Percentiles rank a stretch among this genome's conserved stretches.
Evolutionary conservation across 2,888 invertebrate genomes (phyloP).

Genomic region (Nysson spinosus): DNA sequence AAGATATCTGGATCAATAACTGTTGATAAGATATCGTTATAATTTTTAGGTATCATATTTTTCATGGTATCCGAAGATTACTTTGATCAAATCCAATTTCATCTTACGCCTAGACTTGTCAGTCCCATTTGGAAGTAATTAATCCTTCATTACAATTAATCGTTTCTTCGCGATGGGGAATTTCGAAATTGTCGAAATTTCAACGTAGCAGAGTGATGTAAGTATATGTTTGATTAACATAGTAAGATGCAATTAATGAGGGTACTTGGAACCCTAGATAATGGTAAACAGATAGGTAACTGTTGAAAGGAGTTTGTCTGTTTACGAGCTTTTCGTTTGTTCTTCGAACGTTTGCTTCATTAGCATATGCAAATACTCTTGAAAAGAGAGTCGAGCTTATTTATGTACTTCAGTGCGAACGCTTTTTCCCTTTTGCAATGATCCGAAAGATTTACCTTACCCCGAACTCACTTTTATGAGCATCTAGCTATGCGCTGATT

Average conservation of each 20-base stretch:
- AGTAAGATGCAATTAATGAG: not conserved
- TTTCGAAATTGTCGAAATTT: not conserved
- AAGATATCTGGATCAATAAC: too few relatives aligned
- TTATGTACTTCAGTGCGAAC: slow-evolving; percentile 30
- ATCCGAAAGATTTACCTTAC: slow-evolving; percentile 17
- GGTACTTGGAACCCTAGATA: not conserved
- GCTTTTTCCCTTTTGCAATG: slow-evolving; percentile 1
- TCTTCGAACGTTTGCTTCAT: slow-evolving; percentile 25
- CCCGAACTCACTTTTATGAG: slow-evolving; percentile 12
- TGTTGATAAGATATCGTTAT: too few relatives aligned
- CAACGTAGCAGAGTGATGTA: not conserved
- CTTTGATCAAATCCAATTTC: too few relatives aligned
- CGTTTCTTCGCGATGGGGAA: too few relatives aligned
- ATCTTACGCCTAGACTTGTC: too few relatives aligned
- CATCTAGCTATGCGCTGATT: slow-evolving; percentile 12
- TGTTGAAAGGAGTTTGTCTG: slow-evolving; percentile 19
- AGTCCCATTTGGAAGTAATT: too few relatives aligned
- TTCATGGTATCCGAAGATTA: too few relatives aligned
- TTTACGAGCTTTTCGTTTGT: slow-evolving; percentile 32
- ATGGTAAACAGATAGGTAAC: slow-evolving; percentile 29
- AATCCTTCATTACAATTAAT: too few relatives aligned
- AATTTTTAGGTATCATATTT: too few relatives aligned
- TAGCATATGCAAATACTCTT: slow-evolving; percentile 37
- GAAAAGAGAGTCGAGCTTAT: slow-evolving; percentile 36
- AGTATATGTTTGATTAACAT: not conserved